A percentile compares a stretch with the other conserved stretches of the same genome.
phyloP scores from a whole-genome alignment of 92 coral and sea anemone species.

The Heliopora coerulea region DNA sequence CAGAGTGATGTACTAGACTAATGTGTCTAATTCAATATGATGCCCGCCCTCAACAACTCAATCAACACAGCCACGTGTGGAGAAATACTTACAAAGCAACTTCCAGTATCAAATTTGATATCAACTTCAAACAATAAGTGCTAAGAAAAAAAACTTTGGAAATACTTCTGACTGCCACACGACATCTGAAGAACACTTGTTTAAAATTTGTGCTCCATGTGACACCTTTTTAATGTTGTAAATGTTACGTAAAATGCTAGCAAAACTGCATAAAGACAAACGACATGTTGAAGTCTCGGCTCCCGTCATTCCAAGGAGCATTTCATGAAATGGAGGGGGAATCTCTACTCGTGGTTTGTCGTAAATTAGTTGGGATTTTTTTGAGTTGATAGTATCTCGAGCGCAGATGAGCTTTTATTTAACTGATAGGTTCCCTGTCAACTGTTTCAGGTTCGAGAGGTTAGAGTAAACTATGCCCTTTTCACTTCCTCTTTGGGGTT shows the following conservation, averaged over 20 bases:
- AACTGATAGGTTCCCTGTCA: background rate
- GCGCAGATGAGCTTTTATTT: background rate
- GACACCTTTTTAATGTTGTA: background rate
- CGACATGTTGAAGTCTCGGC: background rate
- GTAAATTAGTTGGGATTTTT: background rate
- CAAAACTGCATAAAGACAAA: background rate
- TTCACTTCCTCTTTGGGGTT: slow-evolving; percentile 62
- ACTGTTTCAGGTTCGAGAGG: background rate
- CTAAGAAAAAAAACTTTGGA: background rate
- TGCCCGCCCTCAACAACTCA: background rate
- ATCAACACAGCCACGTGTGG: slow-evolving; percentile 1
- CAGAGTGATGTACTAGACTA: background rate
- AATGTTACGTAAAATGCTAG: background rate
- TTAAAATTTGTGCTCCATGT: background rate
- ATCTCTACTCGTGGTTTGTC: background rate
- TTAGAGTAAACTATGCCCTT: background rate
- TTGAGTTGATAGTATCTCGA: background rate
- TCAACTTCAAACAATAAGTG: background rate
- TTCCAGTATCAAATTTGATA: background rate
- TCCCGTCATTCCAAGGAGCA: background rate
- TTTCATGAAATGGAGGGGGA: background rate
- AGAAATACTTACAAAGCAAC: background rate
- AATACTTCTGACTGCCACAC: background rate
- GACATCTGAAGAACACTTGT: background rate
- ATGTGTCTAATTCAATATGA: background rate